Conservation (phyloP, 2,888 invertebrate genomes). For the Tachina fera region DNA sequence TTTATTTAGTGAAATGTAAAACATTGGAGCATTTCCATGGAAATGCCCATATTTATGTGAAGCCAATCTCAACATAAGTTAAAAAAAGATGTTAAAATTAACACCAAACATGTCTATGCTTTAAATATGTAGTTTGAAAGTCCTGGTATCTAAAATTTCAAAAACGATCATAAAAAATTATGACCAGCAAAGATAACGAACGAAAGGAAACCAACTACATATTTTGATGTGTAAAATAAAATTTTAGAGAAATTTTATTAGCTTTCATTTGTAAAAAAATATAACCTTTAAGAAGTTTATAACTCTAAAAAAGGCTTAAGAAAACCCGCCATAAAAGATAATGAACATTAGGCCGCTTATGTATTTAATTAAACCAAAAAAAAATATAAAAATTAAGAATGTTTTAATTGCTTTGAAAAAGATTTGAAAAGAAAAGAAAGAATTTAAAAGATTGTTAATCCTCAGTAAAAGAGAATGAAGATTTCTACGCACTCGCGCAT, state of each 20-base stretch:
- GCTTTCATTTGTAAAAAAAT: constrained; percentile 1
- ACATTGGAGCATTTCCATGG: too few species aligned
- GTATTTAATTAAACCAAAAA: constrained; percentile 7
- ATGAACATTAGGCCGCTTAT: neutral
- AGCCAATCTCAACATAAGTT: too few species aligned
- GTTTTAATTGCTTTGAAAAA: constrained; percentile 60
- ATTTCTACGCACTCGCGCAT: constrained; percentile 17
- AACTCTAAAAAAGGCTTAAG: constrained; percentile 11
- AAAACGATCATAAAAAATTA: constrained; percentile 47
- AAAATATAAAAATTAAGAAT: constrained; percentile 55
- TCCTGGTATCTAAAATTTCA: neutral
- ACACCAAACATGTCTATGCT: neutral
- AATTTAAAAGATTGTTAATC: constrained; percentile 65
- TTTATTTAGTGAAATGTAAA: too few species aligned
- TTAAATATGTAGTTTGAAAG: too few species aligned
- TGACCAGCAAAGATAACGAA: constrained; percentile 17
- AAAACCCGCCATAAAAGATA: constrained; percentile 48
- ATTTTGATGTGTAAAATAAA: constrained; percentile 49
- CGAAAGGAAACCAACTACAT: constrained; percentile 43
- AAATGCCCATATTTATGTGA: too few species aligned
- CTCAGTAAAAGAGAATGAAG: constrained; percentile 33
- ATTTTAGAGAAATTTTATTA: constrained; percentile 21
- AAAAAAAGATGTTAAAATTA: neutral
- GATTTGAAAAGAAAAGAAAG: constrained; percentile 37
- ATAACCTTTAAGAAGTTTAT: constrained; percentile 19